Base-by-base conservation (phyloP, 2,888 invertebrate genomes). In the Scaptomyza reducta region DNA sequence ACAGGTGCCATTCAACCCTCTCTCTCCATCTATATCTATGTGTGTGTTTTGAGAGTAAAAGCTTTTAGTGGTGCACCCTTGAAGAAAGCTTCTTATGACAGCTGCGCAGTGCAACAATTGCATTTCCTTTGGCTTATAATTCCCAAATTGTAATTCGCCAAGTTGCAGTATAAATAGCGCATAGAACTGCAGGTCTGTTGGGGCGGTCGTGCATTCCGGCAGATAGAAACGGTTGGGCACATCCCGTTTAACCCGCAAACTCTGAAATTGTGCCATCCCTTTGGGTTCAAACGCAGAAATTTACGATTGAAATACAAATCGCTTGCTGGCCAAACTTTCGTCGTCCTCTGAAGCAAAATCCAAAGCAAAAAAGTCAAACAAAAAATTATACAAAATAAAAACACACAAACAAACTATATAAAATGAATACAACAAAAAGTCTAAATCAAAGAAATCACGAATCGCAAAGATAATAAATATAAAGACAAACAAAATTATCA, bases 201-300 rank as follows among this genome's bases (percentile, higher is more conserved):
- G 81, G 89, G 88, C 89, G 88, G 89, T 88, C 89, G 79, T 68
- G 89, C 72, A 78, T 88, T 87, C 76, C 77, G 73, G 81, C 89
- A 88, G 83, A 64, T 57, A 65, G 35, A 50, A 61, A 74, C 88
- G 88, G 88, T 89, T 88, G 89, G 88, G 53, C 89, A 89, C 87
- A 89, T 46, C 81, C 87, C 87, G 89, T 86, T 70, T 50, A 59
- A 64, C 78, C 75, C 81, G 18, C 61, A 67, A 62, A 74, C 77
- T 86, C 78, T 72, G 66, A 66, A 89, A 88, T 88, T 88, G 89
- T 89, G 89, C 83, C 33, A 11, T 80, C 68, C 61, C 77, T 77
- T 80, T 77, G 78, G 63, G 66, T 57, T 44, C 45, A 38, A 68
- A 45, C 42, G 55, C 55, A 59, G 56, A 42, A 80, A 79, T 82